A percentile compares a stretch with the other conserved stretches of the same genome.
These are phyloP conservation scores for Anguilla obscura DNA, from an alignment of 2,797 vertebrate species.

Conservation along the genomic window DNA sequence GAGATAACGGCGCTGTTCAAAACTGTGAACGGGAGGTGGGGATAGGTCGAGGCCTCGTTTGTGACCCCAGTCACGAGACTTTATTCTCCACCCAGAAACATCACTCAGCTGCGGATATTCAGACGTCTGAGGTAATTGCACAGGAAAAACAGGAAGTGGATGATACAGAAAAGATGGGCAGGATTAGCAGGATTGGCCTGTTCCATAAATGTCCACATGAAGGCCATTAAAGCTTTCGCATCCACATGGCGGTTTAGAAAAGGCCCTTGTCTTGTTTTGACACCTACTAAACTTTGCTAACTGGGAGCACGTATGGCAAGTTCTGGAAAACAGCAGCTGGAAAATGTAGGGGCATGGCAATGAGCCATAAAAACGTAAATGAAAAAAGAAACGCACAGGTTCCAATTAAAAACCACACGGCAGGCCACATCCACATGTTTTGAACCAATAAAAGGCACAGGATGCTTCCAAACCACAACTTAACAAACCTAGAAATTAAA, in stretches of 20 bases:
- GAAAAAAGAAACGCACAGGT: background rate
- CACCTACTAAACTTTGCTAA: slow-evolving; percentile 4
- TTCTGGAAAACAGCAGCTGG: background rate
- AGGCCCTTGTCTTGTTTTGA: background rate
- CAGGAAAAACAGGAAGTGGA: background rate
- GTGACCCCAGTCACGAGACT: slow-evolving; percentile 4
- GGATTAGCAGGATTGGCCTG: background rate
- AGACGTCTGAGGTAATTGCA: background rate
- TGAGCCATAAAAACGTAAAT: slow-evolving; percentile 20
- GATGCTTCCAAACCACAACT: background rate
- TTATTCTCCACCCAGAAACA: background rate
- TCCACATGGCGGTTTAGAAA: background rate
- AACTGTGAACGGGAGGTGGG: background rate
- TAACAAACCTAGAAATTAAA: slow-evolving; percentile 23
- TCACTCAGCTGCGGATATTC: background rate
- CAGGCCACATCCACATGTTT: background rate
- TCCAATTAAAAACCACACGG: background rate
- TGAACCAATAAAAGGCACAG: background rate
- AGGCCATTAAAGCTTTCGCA: background rate
- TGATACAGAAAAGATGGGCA: background rate
- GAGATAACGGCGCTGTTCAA: background rate
- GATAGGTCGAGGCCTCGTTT: background rate
- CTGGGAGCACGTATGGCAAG: background rate
- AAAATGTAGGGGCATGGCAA: slow-evolving; percentile 10
- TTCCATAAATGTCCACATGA: background rate